phyloP scores from a whole-genome alignment of 2,888 invertebrate genomes.

The Acheta domesticus region DNA sequence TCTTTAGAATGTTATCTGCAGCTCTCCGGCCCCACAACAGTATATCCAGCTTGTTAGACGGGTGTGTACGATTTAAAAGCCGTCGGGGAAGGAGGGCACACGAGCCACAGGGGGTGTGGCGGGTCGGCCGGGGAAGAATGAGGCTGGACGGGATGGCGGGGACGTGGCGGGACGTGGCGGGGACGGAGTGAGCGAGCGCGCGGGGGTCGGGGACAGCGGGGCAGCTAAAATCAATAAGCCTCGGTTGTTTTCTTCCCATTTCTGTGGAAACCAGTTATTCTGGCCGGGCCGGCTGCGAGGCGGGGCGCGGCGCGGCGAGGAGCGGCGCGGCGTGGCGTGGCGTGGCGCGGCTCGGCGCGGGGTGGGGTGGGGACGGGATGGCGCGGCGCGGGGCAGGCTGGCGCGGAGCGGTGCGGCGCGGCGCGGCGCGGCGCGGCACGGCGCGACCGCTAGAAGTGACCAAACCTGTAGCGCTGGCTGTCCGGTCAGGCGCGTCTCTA shows the following conservation, averaged over 20 bases:
- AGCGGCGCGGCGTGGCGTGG: background rate
- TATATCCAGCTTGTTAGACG: background rate
- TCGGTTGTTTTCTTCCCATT: background rate
- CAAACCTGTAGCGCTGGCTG: background rate
- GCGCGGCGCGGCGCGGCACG: background rate
- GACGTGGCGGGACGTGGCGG: too few relatives aligned
- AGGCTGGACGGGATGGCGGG: too few relatives aligned
- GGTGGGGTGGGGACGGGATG: background rate
- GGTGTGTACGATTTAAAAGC: background rate
- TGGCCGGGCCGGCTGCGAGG: background rate
- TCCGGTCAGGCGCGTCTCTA: too few relatives aligned
- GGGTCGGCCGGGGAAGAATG: too few relatives aligned
- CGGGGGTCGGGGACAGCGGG: background rate
- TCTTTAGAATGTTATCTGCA: too few relatives aligned
- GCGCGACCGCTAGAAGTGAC: background rate
- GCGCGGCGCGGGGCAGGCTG: background rate
- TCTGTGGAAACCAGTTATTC: constrained; percentile 4
- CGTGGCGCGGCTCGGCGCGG: background rate
- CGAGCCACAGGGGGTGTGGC: too few relatives aligned
- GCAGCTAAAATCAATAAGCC: background rate
- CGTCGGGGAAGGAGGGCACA: background rate
- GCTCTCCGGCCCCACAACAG: too few relatives aligned
- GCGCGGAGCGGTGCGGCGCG: background rate
- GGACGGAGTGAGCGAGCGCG: too few relatives aligned
- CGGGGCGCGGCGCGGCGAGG: background rate